These are phyloP conservation scores for Botia almorhae DNA, from an alignment of 2,797 vertebrate species.

Conservation along the genomic window DNA sequence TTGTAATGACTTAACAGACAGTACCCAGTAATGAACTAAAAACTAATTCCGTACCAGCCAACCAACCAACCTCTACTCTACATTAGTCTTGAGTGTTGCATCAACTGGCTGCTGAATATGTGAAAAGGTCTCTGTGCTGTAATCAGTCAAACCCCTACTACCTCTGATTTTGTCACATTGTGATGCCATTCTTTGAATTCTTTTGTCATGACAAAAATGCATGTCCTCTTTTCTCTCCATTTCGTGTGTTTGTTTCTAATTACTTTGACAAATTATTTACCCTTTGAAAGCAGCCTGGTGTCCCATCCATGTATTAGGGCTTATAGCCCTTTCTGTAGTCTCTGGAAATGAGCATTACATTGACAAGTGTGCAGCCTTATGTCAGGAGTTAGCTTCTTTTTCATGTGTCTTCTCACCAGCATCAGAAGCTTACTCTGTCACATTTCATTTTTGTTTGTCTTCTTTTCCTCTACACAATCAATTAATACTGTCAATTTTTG, in stretches of 20 bases:
- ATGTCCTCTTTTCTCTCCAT: not conserved
- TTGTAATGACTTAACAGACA: no score
- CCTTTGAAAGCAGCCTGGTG: not conserved
- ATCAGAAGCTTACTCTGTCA: conserved; percentile 36
- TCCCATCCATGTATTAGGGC: not conserved
- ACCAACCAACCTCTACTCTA: no score
- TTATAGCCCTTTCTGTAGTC: conserved; percentile 7
- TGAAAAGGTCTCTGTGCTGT: no score
- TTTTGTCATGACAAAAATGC: not conserved
- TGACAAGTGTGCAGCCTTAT: not conserved
- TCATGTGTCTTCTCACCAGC: conserved; percentile 22
- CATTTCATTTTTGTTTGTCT: conserved; percentile 41
- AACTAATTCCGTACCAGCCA: no score
- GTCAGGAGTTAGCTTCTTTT: conserved; percentile 5
- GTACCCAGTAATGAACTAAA: no score
- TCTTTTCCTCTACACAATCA: conserved; percentile 29
- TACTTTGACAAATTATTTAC: not conserved
- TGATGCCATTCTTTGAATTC: no score
- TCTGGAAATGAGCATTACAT: not conserved
- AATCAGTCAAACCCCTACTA: no score
- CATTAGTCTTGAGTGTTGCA: no score
- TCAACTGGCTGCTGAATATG: no score
- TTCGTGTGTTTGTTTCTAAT: not conserved
- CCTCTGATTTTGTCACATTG: not conserved
- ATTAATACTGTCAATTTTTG: conserved; percentile 51